Evolutionary conservation across 1,140 invertebrate genomes (phyloP).

Genomic region (Hormaphis cornu): DNA sequence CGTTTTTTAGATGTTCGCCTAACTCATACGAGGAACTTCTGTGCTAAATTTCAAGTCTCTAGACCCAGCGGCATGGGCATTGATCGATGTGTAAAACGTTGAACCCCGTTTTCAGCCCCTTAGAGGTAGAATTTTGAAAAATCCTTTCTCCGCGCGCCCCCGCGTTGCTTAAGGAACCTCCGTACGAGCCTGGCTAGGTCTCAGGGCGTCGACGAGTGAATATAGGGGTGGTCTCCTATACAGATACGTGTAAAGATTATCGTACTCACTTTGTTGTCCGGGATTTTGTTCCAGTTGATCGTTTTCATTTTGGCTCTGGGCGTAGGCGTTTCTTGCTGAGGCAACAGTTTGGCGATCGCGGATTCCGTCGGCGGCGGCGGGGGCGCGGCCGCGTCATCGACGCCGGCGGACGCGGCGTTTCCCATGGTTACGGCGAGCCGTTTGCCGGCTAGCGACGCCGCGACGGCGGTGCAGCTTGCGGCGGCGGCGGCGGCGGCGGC

Average conservation of each 20-base stretch:
- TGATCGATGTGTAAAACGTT: too few species aligned
- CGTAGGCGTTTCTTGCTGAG: constrained; percentile 76
- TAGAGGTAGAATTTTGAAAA: too few species aligned
- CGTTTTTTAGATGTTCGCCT: too few species aligned
- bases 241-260: background rate
- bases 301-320: constrained; percentile 91
- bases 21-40: too few species aligned
- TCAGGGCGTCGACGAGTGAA: too few species aligned
- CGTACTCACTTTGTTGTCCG: constrained; percentile 61
- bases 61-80: too few species aligned
- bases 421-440: constrained; percentile 35
- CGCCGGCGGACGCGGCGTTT: background rate
- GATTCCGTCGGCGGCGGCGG: constrained; percentile 37
- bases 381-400: constrained; percentile 4
- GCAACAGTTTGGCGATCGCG: constrained; percentile 48
- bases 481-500: too few species aligned
- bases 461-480: constrained; percentile 40
- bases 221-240: background rate
- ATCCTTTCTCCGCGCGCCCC: too few species aligned
- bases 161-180: too few species aligned
- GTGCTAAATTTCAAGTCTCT: too few species aligned
- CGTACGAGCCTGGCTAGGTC: too few species aligned
- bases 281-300: constrained; percentile 89
- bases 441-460: constrained; percentile 10
- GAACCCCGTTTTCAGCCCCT: too few species aligned